Conservation (phyloP, 2,888 invertebrate genomes). For the Phania funesta region DNA sequence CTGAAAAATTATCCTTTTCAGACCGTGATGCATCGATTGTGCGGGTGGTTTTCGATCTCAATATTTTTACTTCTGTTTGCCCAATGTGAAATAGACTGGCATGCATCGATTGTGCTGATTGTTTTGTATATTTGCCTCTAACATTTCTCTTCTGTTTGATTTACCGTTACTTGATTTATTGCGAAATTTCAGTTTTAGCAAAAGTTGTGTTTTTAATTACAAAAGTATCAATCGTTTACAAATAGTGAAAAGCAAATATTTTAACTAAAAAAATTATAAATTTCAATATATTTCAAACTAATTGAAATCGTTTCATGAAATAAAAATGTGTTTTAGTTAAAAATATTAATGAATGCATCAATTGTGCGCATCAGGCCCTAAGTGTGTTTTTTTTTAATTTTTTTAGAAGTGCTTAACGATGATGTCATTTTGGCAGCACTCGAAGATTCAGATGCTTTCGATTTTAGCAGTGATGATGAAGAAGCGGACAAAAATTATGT, state of each 20-base stretch:
- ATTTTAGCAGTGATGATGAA: slow-evolving; percentile 48
- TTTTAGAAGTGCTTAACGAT: slow-evolving; percentile 14
- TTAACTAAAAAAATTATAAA: slow-evolving; percentile 35
- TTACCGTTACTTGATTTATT: too few species aligned
- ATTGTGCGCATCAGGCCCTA: slow-evolving; percentile 16
- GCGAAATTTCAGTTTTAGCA: slow-evolving; percentile 20
- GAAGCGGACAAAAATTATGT: slow-evolving; percentile 33
- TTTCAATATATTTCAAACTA: slow-evolving; percentile 20
- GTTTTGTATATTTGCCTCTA: too few species aligned
- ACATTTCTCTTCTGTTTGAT: too few species aligned
- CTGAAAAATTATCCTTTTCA: too few species aligned
- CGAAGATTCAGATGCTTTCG: slow-evolving; percentile 26
- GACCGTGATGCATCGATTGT: too few species aligned
- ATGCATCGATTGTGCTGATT: too few species aligned
- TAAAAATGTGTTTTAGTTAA: slow-evolving; percentile 26
- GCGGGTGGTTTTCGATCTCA: too few species aligned
- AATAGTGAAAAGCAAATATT: slow-evolving; percentile 25
- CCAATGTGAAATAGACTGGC: too few species aligned
- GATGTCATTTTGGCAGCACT: slow-evolving; percentile 35
- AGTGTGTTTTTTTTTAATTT: slow-evolving; percentile 15
- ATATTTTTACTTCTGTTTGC: too few species aligned
- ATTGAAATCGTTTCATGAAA: slow-evolving; percentile 5
- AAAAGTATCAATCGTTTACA: slow-evolving; percentile 10
- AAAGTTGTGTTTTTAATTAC: slow-evolving; percentile 10
- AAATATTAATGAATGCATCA: slow-evolving; percentile 34